Evolutionary conservation across 2,797 vertebrate genomes (phyloP).

Genomic region (Leucoraja ocellata): DNA sequence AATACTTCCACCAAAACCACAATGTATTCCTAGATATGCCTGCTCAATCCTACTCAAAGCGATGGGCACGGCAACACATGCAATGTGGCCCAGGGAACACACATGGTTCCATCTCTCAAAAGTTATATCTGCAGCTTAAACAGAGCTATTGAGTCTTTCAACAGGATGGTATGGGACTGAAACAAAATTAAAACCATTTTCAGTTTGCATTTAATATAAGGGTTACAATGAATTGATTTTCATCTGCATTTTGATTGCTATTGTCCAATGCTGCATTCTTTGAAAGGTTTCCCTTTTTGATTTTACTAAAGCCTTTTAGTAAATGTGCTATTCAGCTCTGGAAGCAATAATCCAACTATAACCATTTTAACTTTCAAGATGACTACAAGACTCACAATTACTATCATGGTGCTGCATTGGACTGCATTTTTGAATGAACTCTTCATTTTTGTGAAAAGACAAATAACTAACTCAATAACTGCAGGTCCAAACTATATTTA

Average conservation of each 20-base stretch:
- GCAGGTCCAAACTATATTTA: background rate
- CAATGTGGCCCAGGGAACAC: background rate
- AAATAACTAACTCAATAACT: background rate
- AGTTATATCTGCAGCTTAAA: background rate
- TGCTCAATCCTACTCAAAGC: background rate
- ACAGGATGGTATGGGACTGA: background rate
- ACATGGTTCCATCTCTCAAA: background rate
- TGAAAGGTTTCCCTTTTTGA: background rate
- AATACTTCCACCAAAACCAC: constrained; percentile 1
- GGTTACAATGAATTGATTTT: background rate
- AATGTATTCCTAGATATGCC: background rate
- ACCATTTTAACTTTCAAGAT: background rate
- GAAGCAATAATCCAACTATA: background rate
- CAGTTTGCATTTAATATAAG: background rate
- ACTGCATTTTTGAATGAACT: background rate
- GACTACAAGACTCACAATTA: background rate
- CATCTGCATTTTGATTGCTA: background rate
- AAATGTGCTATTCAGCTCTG: background rate
- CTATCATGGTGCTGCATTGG: background rate
- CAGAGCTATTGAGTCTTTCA: background rate
- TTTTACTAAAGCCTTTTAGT: background rate
- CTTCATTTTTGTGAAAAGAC: background rate
- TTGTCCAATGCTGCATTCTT: background rate
- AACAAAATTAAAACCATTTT: constrained; percentile 2
- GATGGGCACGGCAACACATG: background rate